Base-by-base conservation (phyloP, 2,113 vertebrate genomes). In the Irena cyanogastra region DNA sequence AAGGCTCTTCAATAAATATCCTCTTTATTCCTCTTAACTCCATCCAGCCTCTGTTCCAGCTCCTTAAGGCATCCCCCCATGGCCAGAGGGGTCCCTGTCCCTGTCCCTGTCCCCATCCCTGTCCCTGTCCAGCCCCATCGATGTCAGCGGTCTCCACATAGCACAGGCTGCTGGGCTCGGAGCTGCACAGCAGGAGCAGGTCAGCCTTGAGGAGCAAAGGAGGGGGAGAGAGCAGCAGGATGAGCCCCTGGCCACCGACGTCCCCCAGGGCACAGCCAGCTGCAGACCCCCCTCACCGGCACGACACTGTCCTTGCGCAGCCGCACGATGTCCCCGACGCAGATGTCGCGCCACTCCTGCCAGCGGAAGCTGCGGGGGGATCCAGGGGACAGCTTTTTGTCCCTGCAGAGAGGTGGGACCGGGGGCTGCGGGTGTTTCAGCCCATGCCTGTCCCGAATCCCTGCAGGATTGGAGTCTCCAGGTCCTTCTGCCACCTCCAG, bases 61-160 rank as follows among this genome's bases (percentile, higher is more conserved):
- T 59, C 56, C n/a, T 11, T 7, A 35, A 24, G 56, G 56, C 56
- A 59, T 59, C 57, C n/a, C n/a, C 17, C 31, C 2, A 15, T 26
- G 31, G 61, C 44, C 10, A 3, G 0, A 30, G 35, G 0, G 3
- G 11, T n/a, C 59, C 14, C 14, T 15, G 42, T 42, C 42, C 42
- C 42, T 16, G 42, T 42, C 42, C 42, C 18, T 59, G 47, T n/a
- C n/a, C n/a, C n/a, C n/a, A n/a, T n/a, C 59, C 14, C 14, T 15
- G 42, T 42, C 42, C 42, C 42, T 16, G 42, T 42, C 42, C 42
- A n/a, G n/a, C n/a, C n/a, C 18, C 35, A 35, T 99, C 99, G 0
- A 99, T 99, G 91, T 99, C 99, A 0, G 98, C 98, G 0, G 99
- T 99, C 96, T 99, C 99, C 95, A 99, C 98, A 1, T 99, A 99